Evolutionary conservation across 2,113 vertebrate genomes (phyloP), one percentile per base, ranked within the genome.

Genomic region (Triplophysa dalaica): DNA sequence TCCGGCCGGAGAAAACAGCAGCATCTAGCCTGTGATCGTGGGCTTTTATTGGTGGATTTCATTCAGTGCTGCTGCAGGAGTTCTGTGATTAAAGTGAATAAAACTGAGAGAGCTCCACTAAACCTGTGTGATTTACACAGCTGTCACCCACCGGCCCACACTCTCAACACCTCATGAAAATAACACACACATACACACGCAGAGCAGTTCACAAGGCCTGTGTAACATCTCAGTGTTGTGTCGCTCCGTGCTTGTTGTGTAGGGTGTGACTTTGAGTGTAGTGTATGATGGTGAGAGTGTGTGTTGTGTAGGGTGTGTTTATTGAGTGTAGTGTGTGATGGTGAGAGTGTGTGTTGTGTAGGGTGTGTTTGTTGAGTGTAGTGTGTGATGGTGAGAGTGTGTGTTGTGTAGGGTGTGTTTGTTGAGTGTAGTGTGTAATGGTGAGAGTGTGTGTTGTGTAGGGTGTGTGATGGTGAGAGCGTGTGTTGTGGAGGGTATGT

Each of bases 71-170:
- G 89, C 90, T 84, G 88, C 86, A 86, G 88, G 89, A 92, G 88
- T 90, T 90, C 87, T 90, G 89, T 92, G 92, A 93, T 91, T 93
- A 92, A 92, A 93, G 90, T 91, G 83, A 88, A 91, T 90, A 89
- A 91, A 92, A 91, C 89, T 78, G 85, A 86, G 87, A 86, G 87
- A 85, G 90, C 78, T 80, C 88, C 89, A 91, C 90, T 92, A 92
- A 93, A 93, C 89, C 83, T 74, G 43, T 16, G 81, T 94, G 92
- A 93, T 94, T 94, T 93, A 94, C 89, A 86, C 90, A 93, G 90
- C 90, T 92, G 92, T 92, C 91, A 86, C 83, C 86, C 78, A 65
- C 77, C 90, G 92, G 83, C 85, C 87, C 89, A 81, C 88, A 90
- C 87, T 91, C 88, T 24, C 24, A 89, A 83, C 79, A 84, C 86